Evolutionary conservation across 2,113 vertebrate genomes (phyloP).

Genomic region (Urocynchramus pylzowi): DNA sequence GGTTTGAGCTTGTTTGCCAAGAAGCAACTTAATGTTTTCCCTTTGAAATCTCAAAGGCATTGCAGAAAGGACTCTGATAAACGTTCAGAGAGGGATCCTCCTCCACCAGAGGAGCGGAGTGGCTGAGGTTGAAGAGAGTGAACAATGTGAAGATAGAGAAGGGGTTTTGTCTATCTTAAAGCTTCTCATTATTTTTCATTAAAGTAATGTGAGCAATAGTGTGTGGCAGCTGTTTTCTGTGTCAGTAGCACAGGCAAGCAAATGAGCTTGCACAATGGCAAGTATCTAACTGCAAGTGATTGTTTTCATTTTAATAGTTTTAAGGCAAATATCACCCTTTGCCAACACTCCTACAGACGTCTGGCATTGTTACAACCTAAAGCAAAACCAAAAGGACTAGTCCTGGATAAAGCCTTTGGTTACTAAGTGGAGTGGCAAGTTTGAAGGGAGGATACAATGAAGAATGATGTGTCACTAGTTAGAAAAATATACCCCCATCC

Average conservation of each 20-base stretch:
- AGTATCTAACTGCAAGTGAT: neutral
- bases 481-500: neutral
- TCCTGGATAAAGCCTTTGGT: neutral
- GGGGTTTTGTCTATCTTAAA: neutral
- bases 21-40: neutral
- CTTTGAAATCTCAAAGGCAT: neutral
- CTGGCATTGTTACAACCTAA: neutral
- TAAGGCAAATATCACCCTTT: neutral
- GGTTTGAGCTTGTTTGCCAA: neutral
- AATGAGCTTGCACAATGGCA: fast-evolving
- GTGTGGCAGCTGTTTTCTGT: neutral
- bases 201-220: neutral
- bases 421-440: neutral
- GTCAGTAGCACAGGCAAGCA: neutral
- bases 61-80: neutral
- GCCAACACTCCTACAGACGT: neutral
- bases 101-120: neutral
- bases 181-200: neutral
- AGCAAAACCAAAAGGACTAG: neutral
- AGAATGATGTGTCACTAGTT: neutral
- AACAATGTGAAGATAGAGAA: neutral
- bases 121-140: neutral
- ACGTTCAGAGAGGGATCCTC: neutral
- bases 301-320: neutral
- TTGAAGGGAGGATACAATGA: neutral